These are phyloP conservation scores for Bicyclus anynana DNA, from an alignment of 1,140 invertebrate species.

Conservation along the genomic window DNA sequence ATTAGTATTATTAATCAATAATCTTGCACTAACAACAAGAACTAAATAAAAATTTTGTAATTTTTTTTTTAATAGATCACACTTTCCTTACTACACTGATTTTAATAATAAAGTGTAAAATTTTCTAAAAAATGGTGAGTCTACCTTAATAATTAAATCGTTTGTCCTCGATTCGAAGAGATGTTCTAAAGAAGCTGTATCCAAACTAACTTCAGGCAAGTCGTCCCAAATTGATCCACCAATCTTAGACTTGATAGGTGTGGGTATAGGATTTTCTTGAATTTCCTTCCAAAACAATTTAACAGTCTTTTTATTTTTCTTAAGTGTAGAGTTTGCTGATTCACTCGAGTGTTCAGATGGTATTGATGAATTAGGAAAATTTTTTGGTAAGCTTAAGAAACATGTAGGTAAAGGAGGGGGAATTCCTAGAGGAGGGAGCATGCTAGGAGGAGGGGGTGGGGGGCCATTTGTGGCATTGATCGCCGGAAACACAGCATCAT, in stretches of 20 bases:
- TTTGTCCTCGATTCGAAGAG: conserved; percentile 98
- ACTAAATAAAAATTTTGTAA: no score
- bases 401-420: conserved; percentile 71
- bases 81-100: no score
- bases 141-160: conserved; percentile 95
- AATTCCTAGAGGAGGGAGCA: conserved; percentile 57
- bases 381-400: conserved; percentile 55
- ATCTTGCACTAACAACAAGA: neutral
- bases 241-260: conserved; percentile 78
- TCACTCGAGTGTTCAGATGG: conserved; percentile 48
- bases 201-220: conserved; percentile 88
- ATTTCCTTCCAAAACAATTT: conserved; percentile 99
- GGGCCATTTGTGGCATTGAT: conserved; percentile 81
- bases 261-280: conserved; percentile 87
- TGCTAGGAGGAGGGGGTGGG: conserved; percentile 83
- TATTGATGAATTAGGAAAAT: conserved; percentile 20
- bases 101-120: no score
- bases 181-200: conserved; percentile 96
- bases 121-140: no score
- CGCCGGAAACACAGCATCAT: conserved; percentile 80
- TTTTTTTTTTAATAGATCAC: no score
- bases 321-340: conserved; percentile 73
- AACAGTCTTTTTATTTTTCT: conserved; percentile 98
- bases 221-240: conserved; percentile 97
- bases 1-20: no score